These are phyloP conservation scores for Drosophila picticornis DNA, from an alignment of 2,888 invertebrate species.

Conservation along the genomic window DNA sequence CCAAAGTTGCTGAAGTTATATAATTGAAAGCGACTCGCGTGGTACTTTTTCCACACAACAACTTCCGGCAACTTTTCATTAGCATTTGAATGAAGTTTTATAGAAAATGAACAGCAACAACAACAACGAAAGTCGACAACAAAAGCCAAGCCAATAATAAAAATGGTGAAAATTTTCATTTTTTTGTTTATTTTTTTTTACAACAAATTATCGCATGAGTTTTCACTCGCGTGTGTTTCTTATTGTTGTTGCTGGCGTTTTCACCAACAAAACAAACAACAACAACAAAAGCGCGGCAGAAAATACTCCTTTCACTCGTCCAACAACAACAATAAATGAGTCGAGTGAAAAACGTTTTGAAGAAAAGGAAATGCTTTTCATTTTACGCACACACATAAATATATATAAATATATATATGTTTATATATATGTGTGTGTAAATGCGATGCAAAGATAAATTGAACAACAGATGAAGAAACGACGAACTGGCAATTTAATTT, in stretches of 20 bases:
- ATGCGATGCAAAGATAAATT: constrained; percentile 66
- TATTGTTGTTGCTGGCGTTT: constrained; percentile 57
- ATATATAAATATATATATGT: background rate
- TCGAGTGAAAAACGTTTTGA: constrained; percentile 72
- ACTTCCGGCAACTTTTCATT: constrained; percentile 78
- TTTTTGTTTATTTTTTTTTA: constrained; percentile 38
- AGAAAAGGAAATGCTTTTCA: constrained; percentile 79
- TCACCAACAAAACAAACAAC: constrained; percentile 60
- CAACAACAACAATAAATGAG: constrained; percentile 55
- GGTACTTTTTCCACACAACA: constrained; percentile 58
- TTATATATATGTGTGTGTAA: background rate
- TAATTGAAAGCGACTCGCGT: constrained; percentile 61
- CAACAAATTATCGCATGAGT: constrained; percentile 82
- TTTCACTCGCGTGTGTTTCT: constrained; percentile 67
- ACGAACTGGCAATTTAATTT: constrained; percentile 76
- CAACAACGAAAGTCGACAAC: constrained; percentile 54
- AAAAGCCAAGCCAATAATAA: constrained; percentile 66
- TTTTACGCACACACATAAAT: constrained; percentile 47
- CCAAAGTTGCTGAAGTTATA: constrained; percentile 57
- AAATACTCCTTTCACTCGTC: constrained; percentile 75
- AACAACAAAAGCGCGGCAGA: constrained; percentile 41
- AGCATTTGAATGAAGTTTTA: constrained; percentile 79
- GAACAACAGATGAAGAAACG: constrained; percentile 47
- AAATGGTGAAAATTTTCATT: constrained; percentile 79
- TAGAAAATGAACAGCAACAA: constrained; percentile 39